Conservation (phyloP, 2,113 vertebrate species). For the Myodes glareolus region DNA sequence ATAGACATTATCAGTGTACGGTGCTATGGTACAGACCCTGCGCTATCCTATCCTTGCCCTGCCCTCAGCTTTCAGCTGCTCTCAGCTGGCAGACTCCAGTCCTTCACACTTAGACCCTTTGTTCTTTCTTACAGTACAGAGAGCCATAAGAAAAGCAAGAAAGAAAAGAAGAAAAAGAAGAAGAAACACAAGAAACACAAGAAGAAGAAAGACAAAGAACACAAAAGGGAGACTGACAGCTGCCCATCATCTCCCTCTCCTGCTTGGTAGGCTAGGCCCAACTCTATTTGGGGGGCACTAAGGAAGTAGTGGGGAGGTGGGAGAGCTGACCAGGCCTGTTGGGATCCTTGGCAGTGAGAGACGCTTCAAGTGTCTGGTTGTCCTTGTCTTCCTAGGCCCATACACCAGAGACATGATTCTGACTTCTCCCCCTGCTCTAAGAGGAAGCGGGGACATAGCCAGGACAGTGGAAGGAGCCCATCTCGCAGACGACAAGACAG, state of each 20-base stretch:
- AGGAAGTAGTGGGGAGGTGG: background rate
- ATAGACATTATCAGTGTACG: background rate
- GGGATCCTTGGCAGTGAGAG: background rate
- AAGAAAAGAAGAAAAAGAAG: slow-evolving; percentile 90
- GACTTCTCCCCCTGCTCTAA: slow-evolving; percentile 77
- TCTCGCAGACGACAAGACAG: slow-evolving; percentile 88
- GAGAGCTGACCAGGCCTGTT: background rate
- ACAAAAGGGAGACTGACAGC: slow-evolving; percentile 61
- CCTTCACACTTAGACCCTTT: background rate
- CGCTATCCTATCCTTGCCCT: background rate
- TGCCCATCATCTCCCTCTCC: slow-evolving; percentile 79
- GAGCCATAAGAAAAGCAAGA: slow-evolving; percentile 89
- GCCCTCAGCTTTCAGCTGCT: no score
- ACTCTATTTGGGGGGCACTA: background rate
- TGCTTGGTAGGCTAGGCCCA: background rate
- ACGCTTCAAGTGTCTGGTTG: slow-evolving; percentile 79
- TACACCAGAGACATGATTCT: slow-evolving; percentile 86
- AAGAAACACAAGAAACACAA: slow-evolving; percentile 87
- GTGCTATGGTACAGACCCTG: background rate
- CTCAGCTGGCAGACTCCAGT: background rate
- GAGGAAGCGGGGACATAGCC: background rate
- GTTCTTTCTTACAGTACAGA: slow-evolving; percentile 71
- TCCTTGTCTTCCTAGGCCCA: slow-evolving; percentile 59
- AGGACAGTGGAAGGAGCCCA: slow-evolving; percentile 32
- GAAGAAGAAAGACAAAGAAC: slow-evolving; percentile 77